Evolutionary conservation across 2,888 invertebrate species (phyloP).

Genomic region (Hedya salicella): DNA sequence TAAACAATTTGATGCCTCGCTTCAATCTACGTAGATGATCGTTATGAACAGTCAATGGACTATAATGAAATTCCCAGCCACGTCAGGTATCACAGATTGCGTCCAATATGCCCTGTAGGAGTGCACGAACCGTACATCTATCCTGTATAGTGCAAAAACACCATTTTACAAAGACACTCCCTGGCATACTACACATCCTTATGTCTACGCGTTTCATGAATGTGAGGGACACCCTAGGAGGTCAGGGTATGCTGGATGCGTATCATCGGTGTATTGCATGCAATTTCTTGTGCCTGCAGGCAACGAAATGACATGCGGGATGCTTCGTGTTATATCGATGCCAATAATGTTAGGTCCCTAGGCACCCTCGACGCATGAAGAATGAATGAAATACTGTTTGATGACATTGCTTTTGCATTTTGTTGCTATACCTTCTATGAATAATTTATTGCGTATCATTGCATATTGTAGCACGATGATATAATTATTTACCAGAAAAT

Average conservation of each 20-base stretch:
- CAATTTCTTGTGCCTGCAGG: conserved; percentile 80
- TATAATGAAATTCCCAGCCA: conserved; percentile 78
- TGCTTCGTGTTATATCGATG: conserved; percentile 69
- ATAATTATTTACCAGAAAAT: too few relatives aligned
- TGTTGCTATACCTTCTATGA: neutral
- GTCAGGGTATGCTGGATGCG: conserved; percentile 55
- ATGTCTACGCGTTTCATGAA: conserved; percentile 36
- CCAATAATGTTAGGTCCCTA: conserved; percentile 66
- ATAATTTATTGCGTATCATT: neutral
- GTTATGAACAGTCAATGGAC: conserved; percentile 72
- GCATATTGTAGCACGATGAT: neutral
- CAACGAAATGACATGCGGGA: conserved; percentile 76
- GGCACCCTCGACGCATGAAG: conserved; percentile 55
- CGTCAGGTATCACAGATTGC: conserved; percentile 80
- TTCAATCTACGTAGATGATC: conserved; percentile 59
- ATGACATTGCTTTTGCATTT: conserved; percentile 13
- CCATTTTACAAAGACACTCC: conserved; percentile 59
- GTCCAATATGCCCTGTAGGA: conserved; percentile 76
- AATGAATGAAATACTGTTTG: conserved; percentile 17
- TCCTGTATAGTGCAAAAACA: conserved; percentile 49
- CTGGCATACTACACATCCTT: conserved; percentile 43
- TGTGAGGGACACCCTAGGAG: conserved; percentile 47
- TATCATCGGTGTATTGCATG: conserved; percentile 72
- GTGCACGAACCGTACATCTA: conserved; percentile 63
- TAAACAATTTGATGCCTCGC: conserved; percentile 52